Percentiles rank a stretch among this genome's conserved stretches.
phyloP scores from a whole-genome alignment of 2,113 vertebrate species.

The Ifrita kowaldi region DNA sequence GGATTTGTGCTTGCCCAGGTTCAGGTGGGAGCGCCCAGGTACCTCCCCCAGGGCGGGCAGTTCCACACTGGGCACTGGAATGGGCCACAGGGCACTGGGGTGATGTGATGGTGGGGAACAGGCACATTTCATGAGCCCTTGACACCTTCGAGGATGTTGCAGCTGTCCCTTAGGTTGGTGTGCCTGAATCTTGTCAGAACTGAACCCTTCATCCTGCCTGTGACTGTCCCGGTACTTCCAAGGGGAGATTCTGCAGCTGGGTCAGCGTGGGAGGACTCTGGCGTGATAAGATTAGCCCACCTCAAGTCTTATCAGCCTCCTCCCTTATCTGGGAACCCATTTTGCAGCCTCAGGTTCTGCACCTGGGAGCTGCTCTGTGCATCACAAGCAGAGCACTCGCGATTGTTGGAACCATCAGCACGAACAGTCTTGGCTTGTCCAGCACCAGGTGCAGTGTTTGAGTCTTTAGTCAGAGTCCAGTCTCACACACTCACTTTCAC shows the following conservation, averaged over 20 bases:
- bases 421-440: rapidly evolving
- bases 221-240: rapidly evolving
- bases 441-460: neutral
- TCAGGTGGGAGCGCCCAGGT: neutral
- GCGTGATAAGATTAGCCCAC: rapidly evolving
- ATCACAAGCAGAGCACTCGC: rapidly evolving
- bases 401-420: neutral
- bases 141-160: neutral
- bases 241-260: neutral
- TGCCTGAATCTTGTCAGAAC: neutral
- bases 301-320: neutral
- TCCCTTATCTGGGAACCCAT: neutral
- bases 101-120: neutral
- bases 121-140: neutral
- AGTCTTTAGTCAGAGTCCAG: neutral
- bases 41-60: neutral
- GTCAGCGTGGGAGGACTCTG: neutral
- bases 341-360: neutral
- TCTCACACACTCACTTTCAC: neutral
- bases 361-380: neutral
- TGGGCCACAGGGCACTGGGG: neutral
- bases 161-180: neutral
- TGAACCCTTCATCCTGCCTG: neutral
- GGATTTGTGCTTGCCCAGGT: neutral
- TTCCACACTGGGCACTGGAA: neutral